A percentile compares a stretch with the other conserved stretches of the same genome.
These are phyloP conservation scores for Trichopoda pennipes DNA, from an alignment of 2,888 invertebrate species.

Conservation along the genomic window DNA sequence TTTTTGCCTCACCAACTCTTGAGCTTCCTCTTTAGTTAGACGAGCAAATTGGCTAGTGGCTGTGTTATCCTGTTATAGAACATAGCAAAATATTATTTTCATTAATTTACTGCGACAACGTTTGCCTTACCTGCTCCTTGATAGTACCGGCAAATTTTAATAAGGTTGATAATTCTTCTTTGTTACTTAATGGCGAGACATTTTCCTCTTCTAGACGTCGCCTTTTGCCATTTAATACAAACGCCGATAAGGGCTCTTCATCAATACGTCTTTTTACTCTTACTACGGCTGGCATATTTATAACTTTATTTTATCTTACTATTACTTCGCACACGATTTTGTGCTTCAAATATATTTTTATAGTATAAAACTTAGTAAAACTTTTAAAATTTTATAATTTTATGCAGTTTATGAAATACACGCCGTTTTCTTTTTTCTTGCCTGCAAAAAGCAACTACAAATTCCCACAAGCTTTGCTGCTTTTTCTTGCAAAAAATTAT, in stretches of 20 bases:
- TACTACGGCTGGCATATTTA: conserved; percentile 83
- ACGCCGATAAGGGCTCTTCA: conserved; percentile 86
- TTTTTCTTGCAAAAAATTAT: conserved; percentile 24
- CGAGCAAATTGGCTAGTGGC: conserved; percentile 80
- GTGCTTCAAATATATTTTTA: not conserved
- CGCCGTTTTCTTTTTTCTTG: conserved; percentile 34
- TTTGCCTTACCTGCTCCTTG: conserved; percentile 83
- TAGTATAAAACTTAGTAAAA: not conserved
- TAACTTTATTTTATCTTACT: conserved; percentile 27
- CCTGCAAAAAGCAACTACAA: conserved; percentile 14
- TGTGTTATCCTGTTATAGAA: conserved; percentile 80
- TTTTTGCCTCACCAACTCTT: conserved; percentile 81
- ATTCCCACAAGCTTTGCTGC: conserved; percentile 12
- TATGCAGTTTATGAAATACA: conserved; percentile 3
- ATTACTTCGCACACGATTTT: not conserved
- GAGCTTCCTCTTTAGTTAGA: conserved; percentile 81
- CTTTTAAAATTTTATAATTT: not conserved
- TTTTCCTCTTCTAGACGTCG: conserved; percentile 82
- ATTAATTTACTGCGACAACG: no score
- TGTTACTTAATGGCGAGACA: conserved; percentile 59
- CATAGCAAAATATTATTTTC: no score
- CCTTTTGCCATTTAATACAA: conserved; percentile 87
- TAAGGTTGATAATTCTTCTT: conserved; percentile 83
- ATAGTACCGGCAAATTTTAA: conserved; percentile 88
- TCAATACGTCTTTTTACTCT: conserved; percentile 88